These are phyloP conservation scores for Caenorhabditis japonica DNA, from an alignment of 2,888 invertebrate genomes.

Conservation along the genomic window DNA sequence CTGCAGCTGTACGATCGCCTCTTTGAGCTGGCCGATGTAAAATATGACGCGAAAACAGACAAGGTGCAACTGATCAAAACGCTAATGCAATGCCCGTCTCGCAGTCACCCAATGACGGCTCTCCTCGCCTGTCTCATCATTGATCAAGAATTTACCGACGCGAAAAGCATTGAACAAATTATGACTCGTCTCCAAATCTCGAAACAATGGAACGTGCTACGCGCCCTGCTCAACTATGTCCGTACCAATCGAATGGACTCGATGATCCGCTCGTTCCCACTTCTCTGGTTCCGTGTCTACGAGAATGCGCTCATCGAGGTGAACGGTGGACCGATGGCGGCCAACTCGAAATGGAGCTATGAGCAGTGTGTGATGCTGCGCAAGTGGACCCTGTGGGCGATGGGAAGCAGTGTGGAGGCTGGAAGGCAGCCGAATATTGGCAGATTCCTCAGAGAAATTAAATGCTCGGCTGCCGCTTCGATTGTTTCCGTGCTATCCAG, in stretches of 20 bases:
- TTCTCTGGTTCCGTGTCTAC: slow-evolving; percentile 50
- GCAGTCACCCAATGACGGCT: slow-evolving; percentile 34
- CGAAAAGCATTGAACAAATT: slow-evolving; percentile 45
- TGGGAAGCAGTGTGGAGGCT: slow-evolving; percentile 45
- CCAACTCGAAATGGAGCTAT: slow-evolving; percentile 29
- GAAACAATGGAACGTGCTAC: slow-evolving; percentile 43
- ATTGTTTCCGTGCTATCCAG: slow-evolving; percentile 36
- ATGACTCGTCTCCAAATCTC: slow-evolving; percentile 40
- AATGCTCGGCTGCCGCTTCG: slow-evolving; percentile 36
- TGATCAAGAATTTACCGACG: slow-evolving; percentile 38
- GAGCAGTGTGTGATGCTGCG: slow-evolving; percentile 43
- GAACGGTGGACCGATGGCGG: slow-evolving; percentile 17
- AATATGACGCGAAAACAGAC: slow-evolving; percentile 10
- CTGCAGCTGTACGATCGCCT: slow-evolving; percentile 20
- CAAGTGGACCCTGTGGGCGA: slow-evolving; percentile 48
- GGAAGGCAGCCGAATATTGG: slow-evolving; percentile 26
- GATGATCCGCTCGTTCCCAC: slow-evolving; percentile 38
- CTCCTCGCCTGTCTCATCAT: slow-evolving; percentile 46
- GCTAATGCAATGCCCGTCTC: slow-evolving; percentile 38
- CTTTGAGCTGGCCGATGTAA: slow-evolving; percentile 29
- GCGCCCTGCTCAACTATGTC: slow-evolving; percentile 28
- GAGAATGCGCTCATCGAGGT: slow-evolving; percentile 40
- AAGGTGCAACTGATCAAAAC: slow-evolving; percentile 36
- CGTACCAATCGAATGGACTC: slow-evolving; percentile 19
- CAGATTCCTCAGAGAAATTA: slow-evolving; percentile 36